Conservation (phyloP, 2,797 vertebrate genomes). For the Cyclura pinguis region DNA sequence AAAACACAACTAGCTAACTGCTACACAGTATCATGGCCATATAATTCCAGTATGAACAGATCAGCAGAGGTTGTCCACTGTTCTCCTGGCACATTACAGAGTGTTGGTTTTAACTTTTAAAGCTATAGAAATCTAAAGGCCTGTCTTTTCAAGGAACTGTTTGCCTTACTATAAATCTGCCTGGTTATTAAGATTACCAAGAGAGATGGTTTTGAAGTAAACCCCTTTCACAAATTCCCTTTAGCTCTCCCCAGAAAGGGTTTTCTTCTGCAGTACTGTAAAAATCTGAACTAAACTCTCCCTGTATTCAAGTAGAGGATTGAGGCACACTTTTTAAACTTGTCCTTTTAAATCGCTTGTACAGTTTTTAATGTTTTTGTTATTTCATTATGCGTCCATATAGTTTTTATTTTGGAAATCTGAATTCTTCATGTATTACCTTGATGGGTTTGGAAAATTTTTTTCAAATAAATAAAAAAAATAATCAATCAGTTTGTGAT, state of each 20-base stretch:
- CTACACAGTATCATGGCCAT: background rate
- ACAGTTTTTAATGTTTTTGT: background rate
- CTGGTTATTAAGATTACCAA: background rate
- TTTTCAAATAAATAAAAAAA: background rate
- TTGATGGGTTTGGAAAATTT: background rate
- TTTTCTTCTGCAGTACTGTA: background rate
- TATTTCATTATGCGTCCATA: background rate
- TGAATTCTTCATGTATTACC: background rate
- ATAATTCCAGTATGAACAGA: background rate
- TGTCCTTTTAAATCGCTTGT: background rate
- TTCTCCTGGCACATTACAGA: background rate
- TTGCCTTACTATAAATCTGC: background rate
- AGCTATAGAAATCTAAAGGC: no score
- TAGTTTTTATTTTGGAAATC: background rate
- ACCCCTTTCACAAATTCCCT: background rate
- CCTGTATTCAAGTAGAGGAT: background rate
- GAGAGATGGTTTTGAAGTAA: background rate
- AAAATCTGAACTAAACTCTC: background rate
- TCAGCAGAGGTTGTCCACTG: background rate
- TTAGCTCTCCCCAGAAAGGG: background rate
- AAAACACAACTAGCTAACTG: background rate
- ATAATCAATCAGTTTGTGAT: background rate
- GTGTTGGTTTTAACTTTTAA: no score
- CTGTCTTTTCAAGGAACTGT: no score
- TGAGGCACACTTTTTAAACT: background rate